A percentile compares a stretch with the other conserved stretches of the same genome.
Conservation (phyloP, 2,888 invertebrate genomes). For the Cyclophora punctaria region DNA sequence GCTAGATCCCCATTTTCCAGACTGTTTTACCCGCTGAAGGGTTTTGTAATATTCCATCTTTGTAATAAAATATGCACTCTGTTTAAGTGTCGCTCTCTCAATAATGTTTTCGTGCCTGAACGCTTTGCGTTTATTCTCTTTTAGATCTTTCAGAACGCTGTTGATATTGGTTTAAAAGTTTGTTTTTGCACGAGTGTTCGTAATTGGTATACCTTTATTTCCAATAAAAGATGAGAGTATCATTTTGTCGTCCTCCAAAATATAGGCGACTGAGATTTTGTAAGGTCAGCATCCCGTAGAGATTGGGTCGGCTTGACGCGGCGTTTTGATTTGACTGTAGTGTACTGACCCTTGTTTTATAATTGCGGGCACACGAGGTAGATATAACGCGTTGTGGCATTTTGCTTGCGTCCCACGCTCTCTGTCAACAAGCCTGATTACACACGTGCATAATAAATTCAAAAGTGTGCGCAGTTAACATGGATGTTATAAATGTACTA, state of each 20-base stretch:
- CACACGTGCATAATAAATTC: slow-evolving; percentile 10
- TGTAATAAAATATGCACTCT: no score
- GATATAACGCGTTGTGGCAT: slow-evolving; percentile 9
- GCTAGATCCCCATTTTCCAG: slow-evolving; percentile 34
- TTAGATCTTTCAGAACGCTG: no score
- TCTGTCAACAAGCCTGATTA: slow-evolving; percentile 12
- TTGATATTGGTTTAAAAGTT: no score
- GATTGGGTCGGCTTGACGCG: background rate
- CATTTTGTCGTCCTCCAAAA: no score
- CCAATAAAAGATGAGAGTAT: no score
- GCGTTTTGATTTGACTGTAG: slow-evolving; percentile 9
- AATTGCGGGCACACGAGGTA: slow-evolving; percentile 8
- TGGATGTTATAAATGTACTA: background rate
- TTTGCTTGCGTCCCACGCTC: slow-evolving; percentile 14
- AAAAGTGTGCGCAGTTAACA: slow-evolving; percentile 8
- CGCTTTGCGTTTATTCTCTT: background rate
- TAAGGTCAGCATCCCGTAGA: slow-evolving; percentile 5
- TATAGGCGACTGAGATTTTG: background rate
- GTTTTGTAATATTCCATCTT: slow-evolving; percentile 30
- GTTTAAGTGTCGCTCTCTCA: background rate
- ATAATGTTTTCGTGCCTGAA: slow-evolving; percentile 3
- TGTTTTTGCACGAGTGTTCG: no score
- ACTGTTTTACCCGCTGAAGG: slow-evolving; percentile 32
- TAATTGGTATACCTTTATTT: no score
- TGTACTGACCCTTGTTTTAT: slow-evolving; percentile 12